Evolutionary conservation across 2,113 vertebrate species (phyloP).

Genomic region (Nycticebus coucang): DNA sequence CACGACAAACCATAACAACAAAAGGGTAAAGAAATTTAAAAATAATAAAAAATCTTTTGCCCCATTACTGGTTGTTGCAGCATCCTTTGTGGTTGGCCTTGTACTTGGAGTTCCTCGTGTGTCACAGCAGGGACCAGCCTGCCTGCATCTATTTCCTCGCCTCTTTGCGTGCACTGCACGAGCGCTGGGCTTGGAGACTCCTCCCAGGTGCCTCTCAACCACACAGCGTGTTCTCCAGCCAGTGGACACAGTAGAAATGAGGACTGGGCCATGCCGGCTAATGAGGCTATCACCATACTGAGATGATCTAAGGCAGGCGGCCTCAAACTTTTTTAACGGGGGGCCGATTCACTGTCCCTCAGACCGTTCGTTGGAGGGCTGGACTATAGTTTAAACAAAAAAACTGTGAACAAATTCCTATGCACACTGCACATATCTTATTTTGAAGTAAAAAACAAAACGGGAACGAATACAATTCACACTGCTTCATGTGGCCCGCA

Average conservation of each 20-base stretch:
- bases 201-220: conserved; percentile 68
- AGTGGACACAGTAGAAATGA: conserved; percentile 72
- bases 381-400: too few species aligned
- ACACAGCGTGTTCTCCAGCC: not conserved
- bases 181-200: conserved; percentile 47
- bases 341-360: too few species aligned
- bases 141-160: conserved; percentile 81
- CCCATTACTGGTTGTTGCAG: conserved; percentile 77
- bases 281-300: conserved; percentile 65
- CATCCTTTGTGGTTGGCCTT: conserved; percentile 77
- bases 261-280: conserved; percentile 74
- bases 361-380: too few species aligned
- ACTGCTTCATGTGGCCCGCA: too few species aligned
- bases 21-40: conserved; percentile 74
- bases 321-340: too few species aligned
- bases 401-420: too few species aligned
- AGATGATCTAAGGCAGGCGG: conserved; percentile 37
- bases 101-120: conserved; percentile 80
- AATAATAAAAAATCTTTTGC: conserved; percentile 60
- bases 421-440: too few species aligned
- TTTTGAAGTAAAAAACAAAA: too few species aligned
- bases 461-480: too few species aligned
- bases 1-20: conserved; percentile 82
- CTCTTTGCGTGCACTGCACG: conserved; percentile 70
- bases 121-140: conserved; percentile 93